These are phyloP conservation scores for Edolisoma coerulescens DNA, from an alignment of 2,113 vertebrate genomes.

Conservation along the genomic window DNA sequence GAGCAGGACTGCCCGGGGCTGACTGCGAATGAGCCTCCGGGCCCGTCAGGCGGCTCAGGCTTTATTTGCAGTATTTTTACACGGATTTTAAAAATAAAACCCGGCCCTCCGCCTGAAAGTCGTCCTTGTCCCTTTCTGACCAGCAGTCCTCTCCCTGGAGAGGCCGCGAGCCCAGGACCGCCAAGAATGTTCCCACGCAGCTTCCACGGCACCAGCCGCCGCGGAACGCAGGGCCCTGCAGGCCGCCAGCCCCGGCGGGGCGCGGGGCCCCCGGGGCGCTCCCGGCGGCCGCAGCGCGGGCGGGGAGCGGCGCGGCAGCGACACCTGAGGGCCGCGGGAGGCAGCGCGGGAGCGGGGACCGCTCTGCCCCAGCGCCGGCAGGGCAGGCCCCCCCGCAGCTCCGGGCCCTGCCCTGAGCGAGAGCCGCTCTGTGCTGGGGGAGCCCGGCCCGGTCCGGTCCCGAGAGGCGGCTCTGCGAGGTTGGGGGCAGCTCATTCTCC, in stretches of 20 bases:
- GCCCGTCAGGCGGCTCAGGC: background rate
- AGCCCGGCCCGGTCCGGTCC: background rate
- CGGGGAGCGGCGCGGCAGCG: background rate
- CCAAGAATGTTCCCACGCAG: background rate
- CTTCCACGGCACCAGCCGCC: background rate
- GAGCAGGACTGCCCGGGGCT: background rate
- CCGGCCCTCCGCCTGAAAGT: background rate
- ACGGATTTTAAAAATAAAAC: background rate
- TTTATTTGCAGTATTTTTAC: background rate
- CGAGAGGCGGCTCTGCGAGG: background rate
- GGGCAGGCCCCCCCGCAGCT: too few relatives aligned
- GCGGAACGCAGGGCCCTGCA: too few relatives aligned
- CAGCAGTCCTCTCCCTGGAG: background rate
- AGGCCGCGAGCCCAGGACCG: background rate
- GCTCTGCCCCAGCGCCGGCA: background rate
- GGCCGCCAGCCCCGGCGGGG: too few relatives aligned
- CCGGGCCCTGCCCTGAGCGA: too few relatives aligned
- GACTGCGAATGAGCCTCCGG: background rate
- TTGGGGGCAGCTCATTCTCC: background rate
- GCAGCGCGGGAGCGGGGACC: background rate
- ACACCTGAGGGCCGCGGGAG: background rate
- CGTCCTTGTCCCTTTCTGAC: background rate
- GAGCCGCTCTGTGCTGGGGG: background rate
- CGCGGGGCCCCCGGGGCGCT: too few relatives aligned
- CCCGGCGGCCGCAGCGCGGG: too few relatives aligned